Conservation (phyloP, 2,797 vertebrate species). For the Tympanoctomys barrerae region DNA sequence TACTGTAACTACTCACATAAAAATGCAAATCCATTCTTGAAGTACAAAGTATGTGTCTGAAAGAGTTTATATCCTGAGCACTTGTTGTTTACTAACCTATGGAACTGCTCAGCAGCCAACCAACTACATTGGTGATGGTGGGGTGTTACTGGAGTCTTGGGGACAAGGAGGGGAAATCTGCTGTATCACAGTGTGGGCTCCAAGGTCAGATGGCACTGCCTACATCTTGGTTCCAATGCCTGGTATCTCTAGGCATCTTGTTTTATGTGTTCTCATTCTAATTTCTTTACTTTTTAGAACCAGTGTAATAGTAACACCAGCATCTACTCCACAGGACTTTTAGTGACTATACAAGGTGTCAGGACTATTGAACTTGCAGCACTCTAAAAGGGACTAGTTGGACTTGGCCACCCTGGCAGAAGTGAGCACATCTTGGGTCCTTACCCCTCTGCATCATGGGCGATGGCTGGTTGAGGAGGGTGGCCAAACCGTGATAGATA, state of each 20-base stretch:
- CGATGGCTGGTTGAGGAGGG: slow-evolving; percentile 98
- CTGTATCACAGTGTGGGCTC: rapidly evolving
- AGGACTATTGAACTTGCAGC: rapidly evolving
- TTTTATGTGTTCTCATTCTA: no score
- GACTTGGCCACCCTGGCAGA: background rate
- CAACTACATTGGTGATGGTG: background rate
- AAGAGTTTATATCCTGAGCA: background rate
- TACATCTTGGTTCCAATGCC: background rate
- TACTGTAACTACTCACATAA: rapidly evolving
- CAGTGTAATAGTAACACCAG: background rate
- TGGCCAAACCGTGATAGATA: slow-evolving; percentile 98
- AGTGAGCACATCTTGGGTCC: background rate
- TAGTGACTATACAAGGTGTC: background rate
- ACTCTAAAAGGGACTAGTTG: rapidly evolving
- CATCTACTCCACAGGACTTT: background rate
- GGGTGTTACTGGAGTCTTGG: background rate
- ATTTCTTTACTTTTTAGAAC: background rate
- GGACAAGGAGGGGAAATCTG: no score
- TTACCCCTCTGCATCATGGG: slow-evolving; percentile 98
- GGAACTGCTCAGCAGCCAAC: background rate
- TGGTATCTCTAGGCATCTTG: background rate
- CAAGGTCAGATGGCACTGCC: background rate
- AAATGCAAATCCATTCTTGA: no score
- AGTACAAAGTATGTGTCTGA: background rate
- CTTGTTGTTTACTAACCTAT: background rate